These are phyloP conservation scores for Aegotheles bennettii DNA, from an alignment of 2,113 vertebrate species.

Conservation along the genomic window DNA sequence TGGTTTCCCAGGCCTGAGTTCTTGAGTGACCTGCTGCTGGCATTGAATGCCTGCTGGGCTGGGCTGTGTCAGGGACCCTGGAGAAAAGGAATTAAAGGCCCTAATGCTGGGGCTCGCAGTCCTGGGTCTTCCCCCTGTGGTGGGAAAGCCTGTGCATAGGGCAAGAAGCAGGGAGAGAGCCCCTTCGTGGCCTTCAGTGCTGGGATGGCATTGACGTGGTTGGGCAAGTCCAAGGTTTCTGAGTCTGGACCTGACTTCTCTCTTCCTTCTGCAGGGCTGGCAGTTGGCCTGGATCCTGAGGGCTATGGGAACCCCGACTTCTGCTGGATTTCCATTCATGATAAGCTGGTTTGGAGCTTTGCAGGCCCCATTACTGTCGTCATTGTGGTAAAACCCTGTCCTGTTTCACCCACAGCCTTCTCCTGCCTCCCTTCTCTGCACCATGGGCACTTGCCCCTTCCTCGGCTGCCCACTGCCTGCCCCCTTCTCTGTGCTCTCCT, in stretches of 20 bases:
- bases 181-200: background rate
- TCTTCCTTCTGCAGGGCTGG: constrained; percentile 76
- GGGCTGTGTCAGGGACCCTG: background rate
- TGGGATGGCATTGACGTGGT: background rate
- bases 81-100: background rate
- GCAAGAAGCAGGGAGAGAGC: background rate
- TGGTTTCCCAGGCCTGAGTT: background rate
- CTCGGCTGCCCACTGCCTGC: constrained; percentile 17
- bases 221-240: background rate
- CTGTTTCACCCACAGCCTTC: constrained; percentile 12
- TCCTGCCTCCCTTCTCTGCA: background rate
- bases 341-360: constrained; percentile 98
- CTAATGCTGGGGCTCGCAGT: background rate
- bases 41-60: background rate
- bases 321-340: constrained; percentile 97
- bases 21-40: background rate
- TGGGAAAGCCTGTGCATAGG: background rate
- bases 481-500: background rate
- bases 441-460: background rate
- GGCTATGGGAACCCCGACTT: constrained; percentile 97
- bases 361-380: constrained; percentile 93
- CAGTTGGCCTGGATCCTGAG: constrained; percentile 93
- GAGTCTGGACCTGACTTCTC: background rate
- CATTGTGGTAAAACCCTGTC: constrained; percentile 83
- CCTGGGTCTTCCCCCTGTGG: background rate